Evolutionary conservation across 2,113 vertebrate genomes (phyloP), one percentile per base, ranked within the genome.

Genomic region (Siniperca knerii): DNA sequence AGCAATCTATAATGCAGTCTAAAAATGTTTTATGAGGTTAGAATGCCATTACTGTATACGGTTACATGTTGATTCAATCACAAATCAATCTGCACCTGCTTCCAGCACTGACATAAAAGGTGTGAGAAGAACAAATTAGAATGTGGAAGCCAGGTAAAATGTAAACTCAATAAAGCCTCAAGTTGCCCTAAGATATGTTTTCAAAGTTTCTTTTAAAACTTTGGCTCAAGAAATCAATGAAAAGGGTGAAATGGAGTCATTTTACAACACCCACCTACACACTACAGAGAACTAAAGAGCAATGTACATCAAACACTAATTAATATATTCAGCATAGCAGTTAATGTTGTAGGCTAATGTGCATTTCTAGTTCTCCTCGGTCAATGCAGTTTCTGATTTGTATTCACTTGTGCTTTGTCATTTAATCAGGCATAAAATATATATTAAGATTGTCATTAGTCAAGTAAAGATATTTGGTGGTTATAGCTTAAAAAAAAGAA

Each of bases 51-150:
- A 93, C 66, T 77, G 83, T 83, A 50, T 91, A 75, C 1, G 0
- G 77, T 93, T 91, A 86, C 88, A 83, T 0, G 1, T 1, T 80
- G 79, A 92, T 90, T 77, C 60, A 67, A 92, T 90, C 74, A 67
- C 46, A 67, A 16, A 23, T 64, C 50, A 6, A n/a, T 68, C 15
- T 25, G 25, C 4, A 0, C 18, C 65, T 23, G 10, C 37, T 29
- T 10, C 55, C 37, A 18, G 66, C 46, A 12, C 33, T 68, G 18
- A 8, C 16, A 75, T 71, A 12, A 77, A 72, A 82, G 73, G 60
- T 80, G 84, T 25, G 65, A 66, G 40, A 52, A 15, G 3, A n/a
- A 0, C 25, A 75, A n/a, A n/a, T 9, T 40, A n/a, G 35, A 15
- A 64, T 61, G 23, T 54, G 12, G 58, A 55, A 42, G 12, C 6